Base-by-base conservation (phyloP, 2,113 vertebrate species). In the Otocyon megalotis region DNA sequence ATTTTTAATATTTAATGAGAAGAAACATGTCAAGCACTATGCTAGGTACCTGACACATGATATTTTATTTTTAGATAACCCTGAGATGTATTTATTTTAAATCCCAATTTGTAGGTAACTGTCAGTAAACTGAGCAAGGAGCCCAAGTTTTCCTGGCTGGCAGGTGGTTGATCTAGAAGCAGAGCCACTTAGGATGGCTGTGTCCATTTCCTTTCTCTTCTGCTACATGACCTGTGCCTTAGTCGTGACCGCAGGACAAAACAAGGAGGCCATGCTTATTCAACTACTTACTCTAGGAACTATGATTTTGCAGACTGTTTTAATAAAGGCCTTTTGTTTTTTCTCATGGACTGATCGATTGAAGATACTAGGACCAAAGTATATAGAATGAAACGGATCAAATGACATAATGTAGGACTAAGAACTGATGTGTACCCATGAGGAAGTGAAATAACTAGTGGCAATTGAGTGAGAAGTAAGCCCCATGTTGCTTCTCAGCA, bases 1-100 rank as follows among this genome's bases (percentile, higher is more conserved):
- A 82, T 74, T 83, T 65, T 89, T 72, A 74, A 74, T 89, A 74
- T 89, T 89, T 83, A 54, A 63, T 89, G 37, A 74, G 60, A 88
- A 93, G 63, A 74, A 72, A 53, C 74, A 58, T 26, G 56, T 83
- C 77, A 74, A 65, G 22, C 9, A 43, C 20, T 37, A 43, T 43
- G 35, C 67, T 54, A 63, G 56, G 67, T 60, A 63, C 54, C 32
- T 43, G 56, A 83, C 77, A 63, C 26, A 32, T 5, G 22, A 17
- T 62, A 54, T 26, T 72, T 63, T 83, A 63, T 63, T 53, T 94
- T 65, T 89, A 74, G n/a, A 32, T 54, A 54, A 83, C 28, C 4
- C n/a, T 43, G 48, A n/a, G n/a, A 54, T 83, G 26, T 43, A 58
- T 83, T 74, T 82, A 82, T 62, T 88, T 82, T 32, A 71, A 72